phyloP scores from a whole-genome alignment of 2,797 vertebrate genomes.

The Florisuga fusca region DNA sequence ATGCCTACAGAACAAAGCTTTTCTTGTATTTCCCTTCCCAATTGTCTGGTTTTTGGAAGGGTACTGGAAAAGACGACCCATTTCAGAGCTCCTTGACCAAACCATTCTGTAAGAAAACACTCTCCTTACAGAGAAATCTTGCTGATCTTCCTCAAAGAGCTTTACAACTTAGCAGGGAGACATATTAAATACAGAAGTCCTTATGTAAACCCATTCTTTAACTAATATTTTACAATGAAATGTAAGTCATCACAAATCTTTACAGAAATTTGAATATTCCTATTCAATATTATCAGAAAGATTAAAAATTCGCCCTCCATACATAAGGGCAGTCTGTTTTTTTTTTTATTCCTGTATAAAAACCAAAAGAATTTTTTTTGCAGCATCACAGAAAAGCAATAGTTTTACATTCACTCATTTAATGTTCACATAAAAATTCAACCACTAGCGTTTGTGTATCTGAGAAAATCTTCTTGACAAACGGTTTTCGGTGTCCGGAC shows the following conservation, averaged over 20 bases:
- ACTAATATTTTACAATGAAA: constrained; percentile 94
- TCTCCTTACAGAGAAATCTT: constrained; percentile 42
- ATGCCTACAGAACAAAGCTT: constrained; percentile 48
- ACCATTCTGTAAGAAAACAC: constrained; percentile 42
- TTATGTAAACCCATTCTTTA: constrained; percentile 88
- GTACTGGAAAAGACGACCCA: constrained; percentile 50
- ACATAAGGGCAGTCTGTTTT: constrained; percentile 75
- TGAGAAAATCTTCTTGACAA: constrained; percentile 74
- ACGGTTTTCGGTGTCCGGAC: constrained; percentile 33
- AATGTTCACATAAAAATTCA: constrained; percentile 77
- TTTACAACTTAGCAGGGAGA: constrained; percentile 79
- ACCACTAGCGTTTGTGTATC: constrained; percentile 71
- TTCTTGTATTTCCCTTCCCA: constrained; percentile 69
- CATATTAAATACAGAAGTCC: constrained; percentile 88
- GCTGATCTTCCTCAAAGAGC: constrained; percentile 53
- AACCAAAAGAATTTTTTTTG: constrained; percentile 77
- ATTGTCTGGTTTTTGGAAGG: constrained; percentile 44
- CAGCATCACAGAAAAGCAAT: constrained; percentile 81
- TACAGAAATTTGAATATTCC: constrained; percentile 90
- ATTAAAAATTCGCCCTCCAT: constrained; percentile 86
- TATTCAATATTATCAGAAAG: constrained; percentile 88
- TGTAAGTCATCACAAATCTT: constrained; percentile 89
- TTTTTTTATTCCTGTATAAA: constrained; percentile 76
- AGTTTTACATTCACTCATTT: constrained; percentile 79
- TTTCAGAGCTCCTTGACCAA: constrained; percentile 56